Conservation (phyloP, 2,888 invertebrate genomes). For the Pyrochroa serraticornis region DNA sequence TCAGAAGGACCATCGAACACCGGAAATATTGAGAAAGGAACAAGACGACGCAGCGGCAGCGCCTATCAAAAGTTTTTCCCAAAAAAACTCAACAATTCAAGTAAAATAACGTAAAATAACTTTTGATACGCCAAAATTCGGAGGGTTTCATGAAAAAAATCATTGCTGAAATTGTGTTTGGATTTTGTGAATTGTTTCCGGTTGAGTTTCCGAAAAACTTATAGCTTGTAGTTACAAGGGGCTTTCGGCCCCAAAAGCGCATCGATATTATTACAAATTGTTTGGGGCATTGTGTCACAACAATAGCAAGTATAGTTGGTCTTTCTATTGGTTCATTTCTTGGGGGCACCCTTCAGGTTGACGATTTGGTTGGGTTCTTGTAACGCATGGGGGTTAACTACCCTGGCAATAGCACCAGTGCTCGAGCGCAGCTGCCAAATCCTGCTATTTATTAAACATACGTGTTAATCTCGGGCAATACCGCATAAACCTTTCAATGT, state of each 20-base stretch:
- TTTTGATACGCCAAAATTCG: too few relatives aligned
- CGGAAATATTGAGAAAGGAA: conserved; percentile 28
- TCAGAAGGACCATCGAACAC: conserved; percentile 14
- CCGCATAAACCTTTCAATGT: conserved; percentile 30
- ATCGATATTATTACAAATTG: conserved; percentile 61
- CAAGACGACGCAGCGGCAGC: background rate
- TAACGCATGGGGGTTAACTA: conserved; percentile 45
- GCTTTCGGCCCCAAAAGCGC: conserved; percentile 54
- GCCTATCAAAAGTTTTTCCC: background rate
- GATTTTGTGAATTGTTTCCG: conserved; percentile 4
- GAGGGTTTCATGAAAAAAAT: too few relatives aligned
- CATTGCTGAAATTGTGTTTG: too few relatives aligned
- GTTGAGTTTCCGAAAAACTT: background rate
- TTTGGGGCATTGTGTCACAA: conserved; percentile 58
- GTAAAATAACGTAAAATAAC: too few relatives aligned
- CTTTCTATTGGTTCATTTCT: too few relatives aligned
- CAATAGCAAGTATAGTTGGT: conserved; percentile 47
- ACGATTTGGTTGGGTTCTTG: background rate
- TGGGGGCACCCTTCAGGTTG: too few relatives aligned
- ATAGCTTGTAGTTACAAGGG: conserved; percentile 13
- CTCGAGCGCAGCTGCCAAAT: conserved; percentile 58
- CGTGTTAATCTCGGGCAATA: conserved; percentile 57
- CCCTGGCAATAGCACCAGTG: conserved; percentile 46
- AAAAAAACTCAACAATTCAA: background rate
- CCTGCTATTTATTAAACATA: conserved; percentile 61